A percentile compares a stretch with the other conserved stretches of the same genome.
Evolutionary conservation across 1,140 invertebrate genomes (phyloP).

Genomic region (Drosophila orena): DNA sequence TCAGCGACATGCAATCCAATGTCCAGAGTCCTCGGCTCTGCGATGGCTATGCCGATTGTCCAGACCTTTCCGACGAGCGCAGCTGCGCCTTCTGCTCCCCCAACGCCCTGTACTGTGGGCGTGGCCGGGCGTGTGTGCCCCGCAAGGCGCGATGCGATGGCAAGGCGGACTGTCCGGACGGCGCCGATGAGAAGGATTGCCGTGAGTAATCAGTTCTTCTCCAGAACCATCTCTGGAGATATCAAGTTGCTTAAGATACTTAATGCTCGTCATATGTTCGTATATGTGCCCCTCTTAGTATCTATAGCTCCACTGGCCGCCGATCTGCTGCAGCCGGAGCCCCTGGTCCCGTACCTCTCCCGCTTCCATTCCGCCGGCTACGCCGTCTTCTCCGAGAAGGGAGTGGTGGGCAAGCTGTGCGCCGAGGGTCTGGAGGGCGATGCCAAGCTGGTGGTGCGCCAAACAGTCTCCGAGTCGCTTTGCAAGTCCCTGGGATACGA

Average conservation of each 20-base stretch:
- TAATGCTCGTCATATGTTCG: conserved; percentile 15
- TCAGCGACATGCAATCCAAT: conserved; percentile 89
- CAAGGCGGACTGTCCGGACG: conserved; percentile 92
- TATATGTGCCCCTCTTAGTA: conserved; percentile 85
- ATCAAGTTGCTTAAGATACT: not conserved
- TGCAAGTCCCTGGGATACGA: conserved; percentile 91
- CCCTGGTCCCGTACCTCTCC: conserved; percentile 88
- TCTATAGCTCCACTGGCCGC: conserved; percentile 89
- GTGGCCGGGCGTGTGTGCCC: conserved; percentile 90
- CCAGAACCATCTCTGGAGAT: not conserved
- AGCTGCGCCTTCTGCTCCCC: conserved; percentile 91
- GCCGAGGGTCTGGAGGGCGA: conserved; percentile 88
- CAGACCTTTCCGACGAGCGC: conserved; percentile 92
- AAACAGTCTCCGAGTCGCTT: conserved; percentile 90
- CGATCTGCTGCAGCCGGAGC: conserved; percentile 86
- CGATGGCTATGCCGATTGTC: conserved; percentile 94
- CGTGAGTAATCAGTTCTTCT: conserved; percentile 86
- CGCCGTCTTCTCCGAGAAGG: conserved; percentile 93
- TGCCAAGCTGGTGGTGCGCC: conserved; percentile 85
- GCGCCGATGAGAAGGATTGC: conserved; percentile 93
- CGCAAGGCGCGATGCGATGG: conserved; percentile 91
- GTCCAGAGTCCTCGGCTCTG: conserved; percentile 91
- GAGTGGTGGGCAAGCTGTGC: conserved; percentile 92
- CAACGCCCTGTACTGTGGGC: conserved; percentile 90
- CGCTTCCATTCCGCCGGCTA: conserved; percentile 90